These are phyloP conservation scores for Sparus aurata DNA, from an alignment of 2,797 vertebrate species.

Conservation along the genomic window DNA sequence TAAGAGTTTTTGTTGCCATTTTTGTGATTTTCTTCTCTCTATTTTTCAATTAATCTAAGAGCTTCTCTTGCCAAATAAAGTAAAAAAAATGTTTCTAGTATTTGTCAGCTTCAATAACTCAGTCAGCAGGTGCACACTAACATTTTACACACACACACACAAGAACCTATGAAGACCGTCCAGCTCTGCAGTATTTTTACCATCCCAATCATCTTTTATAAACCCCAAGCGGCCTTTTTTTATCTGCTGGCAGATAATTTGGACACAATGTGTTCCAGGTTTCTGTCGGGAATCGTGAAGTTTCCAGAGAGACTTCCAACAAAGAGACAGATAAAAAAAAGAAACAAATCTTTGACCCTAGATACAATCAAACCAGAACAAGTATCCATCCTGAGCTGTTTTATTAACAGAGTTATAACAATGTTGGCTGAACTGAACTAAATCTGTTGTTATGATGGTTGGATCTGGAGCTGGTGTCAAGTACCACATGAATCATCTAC, in stretches of 20 bases:
- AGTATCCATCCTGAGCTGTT: not conserved
- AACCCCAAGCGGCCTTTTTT: conserved; percentile 1
- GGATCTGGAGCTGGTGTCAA: not conserved
- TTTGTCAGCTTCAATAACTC: not conserved
- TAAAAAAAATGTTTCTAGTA: not conserved
- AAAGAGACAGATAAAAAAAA: not conserved
- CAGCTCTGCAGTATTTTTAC: not conserved
- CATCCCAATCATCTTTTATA: conserved; percentile 8
- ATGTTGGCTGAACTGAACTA: not conserved
- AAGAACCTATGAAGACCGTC: not conserved
- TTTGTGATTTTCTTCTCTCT: too few relatives aligned
- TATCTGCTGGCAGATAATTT: conserved; percentile 24
- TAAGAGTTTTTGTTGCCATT: too few relatives aligned
- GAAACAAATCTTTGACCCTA: not conserved
- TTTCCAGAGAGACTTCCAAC: conserved; percentile 1
- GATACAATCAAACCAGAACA: not conserved
- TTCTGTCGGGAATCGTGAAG: conserved; percentile 24
- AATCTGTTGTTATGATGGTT: not conserved
- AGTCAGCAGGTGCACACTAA: conserved; percentile 4
- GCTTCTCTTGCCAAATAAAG: too few relatives aligned
- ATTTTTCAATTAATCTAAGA: too few relatives aligned
- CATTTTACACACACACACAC: conserved; percentile 4
- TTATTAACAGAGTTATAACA: not conserved
- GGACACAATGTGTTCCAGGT: conserved; percentile 38
- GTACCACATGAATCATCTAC: not conserved